Base-by-base conservation (phyloP, 1,140 invertebrate genomes). In the Ostrea edulis region DNA sequence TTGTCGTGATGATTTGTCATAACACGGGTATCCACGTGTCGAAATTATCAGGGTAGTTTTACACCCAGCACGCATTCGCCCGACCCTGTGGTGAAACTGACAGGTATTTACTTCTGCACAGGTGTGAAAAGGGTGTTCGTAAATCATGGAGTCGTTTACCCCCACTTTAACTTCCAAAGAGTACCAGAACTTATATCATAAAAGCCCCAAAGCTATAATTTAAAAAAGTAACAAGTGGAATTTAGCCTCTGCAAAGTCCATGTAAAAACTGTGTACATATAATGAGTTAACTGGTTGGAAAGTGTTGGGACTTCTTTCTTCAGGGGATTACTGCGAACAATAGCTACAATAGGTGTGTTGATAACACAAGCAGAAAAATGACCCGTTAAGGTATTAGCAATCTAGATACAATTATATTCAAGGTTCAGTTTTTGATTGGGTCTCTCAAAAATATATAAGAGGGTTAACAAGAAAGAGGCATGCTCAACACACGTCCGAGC, bases 231-330 rank as follows among this genome's bases (percentile, higher is more conserved):
- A 51, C 53, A 54, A 85, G 55, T 55, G 53, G 83, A 85, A 62
- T 85, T 62, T 62, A 85, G 29, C 58, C 52, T 9, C 29, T 58
- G 22, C 20, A 62, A 62, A 85, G 83, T 35, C 51, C 51, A 29
- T 29, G 55, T 55, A 58, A 62, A 85, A 85, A 85, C 83, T 58
- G 58, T 85, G 35, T 85, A 29, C 83, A 22, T 55, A 29, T 85
- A 85, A 85, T 85, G 83, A 85, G 83, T 85, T 85, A 85, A 85
- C 83, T 85, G 83, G 83, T 85, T 20, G 53, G 51, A 62, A 85
- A 62, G 83, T 85, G 83, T 58, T 85, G 54, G 55, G 53, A 29
- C 17, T 62, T 55, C 55, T 85, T 85, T 85, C 83, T 85, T 55
- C 54, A 62, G 83, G 83, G 54, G 83, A 85, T 85, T 85, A 85